Conservation (phyloP, 2,797 vertebrate species). For the Coranthus polyacanthus region DNA sequence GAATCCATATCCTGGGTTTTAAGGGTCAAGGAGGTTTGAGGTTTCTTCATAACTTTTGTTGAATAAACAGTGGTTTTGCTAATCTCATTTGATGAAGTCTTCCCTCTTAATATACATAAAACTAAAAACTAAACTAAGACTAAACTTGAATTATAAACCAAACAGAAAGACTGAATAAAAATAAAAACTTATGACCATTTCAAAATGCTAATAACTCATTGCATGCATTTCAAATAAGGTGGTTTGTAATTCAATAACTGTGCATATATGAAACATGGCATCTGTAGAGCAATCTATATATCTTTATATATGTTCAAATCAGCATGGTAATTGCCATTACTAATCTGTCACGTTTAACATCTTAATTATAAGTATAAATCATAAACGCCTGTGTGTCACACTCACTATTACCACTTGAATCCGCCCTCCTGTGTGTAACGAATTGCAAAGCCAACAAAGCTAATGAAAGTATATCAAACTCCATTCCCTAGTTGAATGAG, state of each 20-base stretch:
- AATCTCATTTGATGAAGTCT: too few species aligned
- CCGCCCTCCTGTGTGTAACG: slow-evolving; percentile 41
- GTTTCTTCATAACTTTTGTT: too few species aligned
- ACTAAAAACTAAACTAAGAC: too few species aligned
- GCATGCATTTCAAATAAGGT: slow-evolving; percentile 14
- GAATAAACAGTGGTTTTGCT: too few species aligned
- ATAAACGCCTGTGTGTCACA: slow-evolving; percentile 49
- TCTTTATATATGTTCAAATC: slow-evolving; percentile 59
- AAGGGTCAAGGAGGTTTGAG: too few species aligned
- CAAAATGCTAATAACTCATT: too few species aligned
- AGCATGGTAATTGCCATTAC: slow-evolving; percentile 59
- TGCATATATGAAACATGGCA: slow-evolving; percentile 13
- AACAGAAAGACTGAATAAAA: too few species aligned
- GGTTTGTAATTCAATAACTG: not conserved
- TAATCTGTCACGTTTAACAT: slow-evolving; percentile 69
- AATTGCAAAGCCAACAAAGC: slow-evolving; percentile 68
- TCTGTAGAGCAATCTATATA: slow-evolving; percentile 21
- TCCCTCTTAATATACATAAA: too few species aligned
- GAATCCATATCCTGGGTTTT: too few species aligned
- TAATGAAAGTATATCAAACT: slow-evolving; percentile 67
- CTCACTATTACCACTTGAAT: slow-evolving; percentile 52
- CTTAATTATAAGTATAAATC: slow-evolving; percentile 75
- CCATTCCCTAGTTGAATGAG: slow-evolving; percentile 47
- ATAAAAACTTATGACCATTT: too few species aligned
- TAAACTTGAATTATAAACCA: too few species aligned